Percentiles rank a stretch among this genome's conserved stretches.
Conservation (phyloP, 2,888 invertebrate species). For the Merodon equestris region DNA sequence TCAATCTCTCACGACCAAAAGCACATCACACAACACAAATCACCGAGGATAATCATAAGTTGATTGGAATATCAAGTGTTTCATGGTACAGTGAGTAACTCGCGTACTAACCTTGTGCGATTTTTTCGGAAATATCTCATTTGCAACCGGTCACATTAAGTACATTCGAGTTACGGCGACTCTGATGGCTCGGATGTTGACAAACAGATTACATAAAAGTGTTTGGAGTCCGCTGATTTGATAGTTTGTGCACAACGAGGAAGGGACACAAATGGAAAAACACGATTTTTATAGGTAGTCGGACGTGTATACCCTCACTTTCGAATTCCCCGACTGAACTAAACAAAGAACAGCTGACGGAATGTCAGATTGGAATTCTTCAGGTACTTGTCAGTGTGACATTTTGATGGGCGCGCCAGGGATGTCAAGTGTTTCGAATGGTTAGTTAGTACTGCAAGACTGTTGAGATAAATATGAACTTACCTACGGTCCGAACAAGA, state of each 20-base stretch:
- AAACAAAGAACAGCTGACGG: slow-evolving; percentile 67
- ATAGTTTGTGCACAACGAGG: background rate
- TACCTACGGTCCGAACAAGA: too few relatives aligned
- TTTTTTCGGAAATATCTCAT: slow-evolving; percentile 46
- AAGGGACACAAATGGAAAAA: slow-evolving; percentile 23
- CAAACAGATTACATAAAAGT: slow-evolving; percentile 8
- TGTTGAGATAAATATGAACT: too few relatives aligned
- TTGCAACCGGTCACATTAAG: slow-evolving; percentile 39
- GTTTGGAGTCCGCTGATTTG: background rate
- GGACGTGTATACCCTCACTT: slow-evolving; percentile 18
- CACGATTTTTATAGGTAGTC: background rate
- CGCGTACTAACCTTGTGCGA: slow-evolving; percentile 51
- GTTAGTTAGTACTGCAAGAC: too few relatives aligned
- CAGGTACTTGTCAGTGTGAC: slow-evolving; percentile 29
- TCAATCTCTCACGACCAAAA: too few relatives aligned
- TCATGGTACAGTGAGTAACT: slow-evolving; percentile 7
- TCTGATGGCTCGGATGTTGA: slow-evolving; percentile 11
- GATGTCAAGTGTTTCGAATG: background rate
- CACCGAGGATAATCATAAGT: too few relatives aligned
- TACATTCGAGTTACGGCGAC: slow-evolving; percentile 12
- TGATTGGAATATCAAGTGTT: too few relatives aligned
- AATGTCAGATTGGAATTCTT: slow-evolving; percentile 30
- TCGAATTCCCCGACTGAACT: slow-evolving; percentile 39
- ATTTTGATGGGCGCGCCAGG: slow-evolving; percentile 19
- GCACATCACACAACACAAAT: too few relatives aligned